Evolutionary conservation across 2,888 invertebrate genomes (phyloP).

Genomic region (Euphydryas editha): DNA sequence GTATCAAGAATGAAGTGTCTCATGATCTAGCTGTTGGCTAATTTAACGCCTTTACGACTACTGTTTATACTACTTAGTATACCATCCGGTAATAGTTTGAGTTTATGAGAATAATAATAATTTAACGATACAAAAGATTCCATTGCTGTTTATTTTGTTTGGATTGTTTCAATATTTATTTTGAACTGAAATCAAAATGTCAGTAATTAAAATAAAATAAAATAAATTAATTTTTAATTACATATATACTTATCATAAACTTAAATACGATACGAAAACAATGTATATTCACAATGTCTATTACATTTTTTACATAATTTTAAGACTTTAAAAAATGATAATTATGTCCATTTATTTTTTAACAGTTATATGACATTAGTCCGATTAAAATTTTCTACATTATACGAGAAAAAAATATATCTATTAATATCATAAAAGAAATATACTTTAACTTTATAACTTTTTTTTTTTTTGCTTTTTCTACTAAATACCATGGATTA

Average conservation of each 20-base stretch:
- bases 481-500: not conserved
- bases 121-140: not conserved
- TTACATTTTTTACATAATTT: too few relatives aligned
- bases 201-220: too few relatives aligned
- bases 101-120: conserved; percentile 18
- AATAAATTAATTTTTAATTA: not conserved
- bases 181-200: not conserved
- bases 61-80: conserved; percentile 14
- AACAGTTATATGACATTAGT: too few relatives aligned
- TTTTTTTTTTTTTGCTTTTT: not conserved
- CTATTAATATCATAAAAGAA: too few relatives aligned
- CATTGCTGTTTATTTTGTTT: not conserved
- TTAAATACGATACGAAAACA: too few relatives aligned
- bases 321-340: too few relatives aligned
- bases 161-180: not conserved
- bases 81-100: conserved; percentile 18
- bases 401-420: too few relatives aligned
- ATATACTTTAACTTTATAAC: not conserved
- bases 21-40: conserved; percentile 28
- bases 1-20: conserved; percentile 19
- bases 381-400: too few relatives aligned
- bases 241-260: not conserved
- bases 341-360: too few relatives aligned
- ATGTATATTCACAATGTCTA: too few relatives aligned
- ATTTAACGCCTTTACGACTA: conserved; percentile 28